phyloP scores from a whole-genome alignment of 2,113 vertebrate species.

The Anser cygnoides region DNA sequence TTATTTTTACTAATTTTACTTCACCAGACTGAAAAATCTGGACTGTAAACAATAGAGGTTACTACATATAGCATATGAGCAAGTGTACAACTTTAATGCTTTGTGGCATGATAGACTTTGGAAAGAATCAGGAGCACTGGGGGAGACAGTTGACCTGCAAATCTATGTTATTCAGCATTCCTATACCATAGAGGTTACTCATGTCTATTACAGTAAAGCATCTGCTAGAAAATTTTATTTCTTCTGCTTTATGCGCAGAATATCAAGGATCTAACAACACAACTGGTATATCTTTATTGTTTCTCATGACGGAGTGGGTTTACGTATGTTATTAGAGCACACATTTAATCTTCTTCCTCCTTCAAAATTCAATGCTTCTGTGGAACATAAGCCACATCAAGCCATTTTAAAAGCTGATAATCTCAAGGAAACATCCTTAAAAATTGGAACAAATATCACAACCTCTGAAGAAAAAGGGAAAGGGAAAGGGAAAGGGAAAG shows the following conservation, averaged over 20 bases:
- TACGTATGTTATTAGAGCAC: not conserved
- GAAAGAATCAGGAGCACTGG: not conserved
- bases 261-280: not conserved
- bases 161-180: accelerated
- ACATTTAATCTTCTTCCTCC: not conserved
- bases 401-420: not conserved
- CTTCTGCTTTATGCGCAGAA: not conserved
- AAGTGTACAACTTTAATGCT: not conserved
- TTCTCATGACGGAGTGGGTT: not conserved
- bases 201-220: not conserved
- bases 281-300: not conserved
- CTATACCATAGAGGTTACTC: not conserved
- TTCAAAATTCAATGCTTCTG: not conserved
- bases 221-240: not conserved
- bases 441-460: not conserved
- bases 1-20: constrained; percentile 10
- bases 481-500: too few relatives aligned
- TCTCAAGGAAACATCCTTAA: not conserved
- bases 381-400: not conserved
- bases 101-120: not conserved
- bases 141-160: not conserved
- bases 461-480: not conserved
- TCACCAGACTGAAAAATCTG: constrained; percentile 16
- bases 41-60: not conserved
- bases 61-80: not conserved